Percentiles rank a stretch among this genome's conserved stretches.
These are phyloP conservation scores for Cygnus buccinator DNA, from an alignment of 2,113 vertebrate genomes.

Conservation along the genomic window DNA sequence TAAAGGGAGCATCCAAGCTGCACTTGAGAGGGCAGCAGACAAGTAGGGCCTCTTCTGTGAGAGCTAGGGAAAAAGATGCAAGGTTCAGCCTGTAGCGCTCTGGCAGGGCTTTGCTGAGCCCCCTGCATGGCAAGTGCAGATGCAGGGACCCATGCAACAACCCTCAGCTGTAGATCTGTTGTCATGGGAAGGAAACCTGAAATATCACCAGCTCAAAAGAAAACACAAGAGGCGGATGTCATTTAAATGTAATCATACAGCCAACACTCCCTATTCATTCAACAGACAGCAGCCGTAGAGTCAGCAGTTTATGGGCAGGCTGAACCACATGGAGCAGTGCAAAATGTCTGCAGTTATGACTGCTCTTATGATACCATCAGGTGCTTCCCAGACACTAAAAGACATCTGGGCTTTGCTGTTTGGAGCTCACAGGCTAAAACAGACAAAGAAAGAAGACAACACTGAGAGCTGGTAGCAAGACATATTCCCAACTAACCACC, in stretches of 20 bases:
- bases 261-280: background rate
- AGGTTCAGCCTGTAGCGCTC: rapidly evolving
- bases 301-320: background rate
- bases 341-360: background rate
- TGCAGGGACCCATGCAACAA: background rate
- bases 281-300: background rate
- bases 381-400: background rate
- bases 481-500: background rate
- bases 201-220: background rate
- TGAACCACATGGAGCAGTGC: background rate
- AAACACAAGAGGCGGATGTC: background rate
- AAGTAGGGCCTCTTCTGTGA: background rate
- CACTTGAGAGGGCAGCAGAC: background rate
- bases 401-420: background rate
- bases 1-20: slow-evolving; percentile 7
- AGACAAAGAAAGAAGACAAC: background rate
- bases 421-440: background rate
- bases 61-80: background rate
- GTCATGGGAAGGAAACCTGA: background rate
- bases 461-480: background rate
- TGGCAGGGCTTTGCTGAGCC: rapidly evolving
- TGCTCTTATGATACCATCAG: background rate
- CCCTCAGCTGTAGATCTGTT: background rate
- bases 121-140: rapidly evolving
- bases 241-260: background rate